A percentile compares a stretch with the other conserved stretches of the same genome.
phyloP scores from a whole-genome alignment of 35 echinoderm and acorn worm genomes.

The Ophiothrix spiculata region DNA sequence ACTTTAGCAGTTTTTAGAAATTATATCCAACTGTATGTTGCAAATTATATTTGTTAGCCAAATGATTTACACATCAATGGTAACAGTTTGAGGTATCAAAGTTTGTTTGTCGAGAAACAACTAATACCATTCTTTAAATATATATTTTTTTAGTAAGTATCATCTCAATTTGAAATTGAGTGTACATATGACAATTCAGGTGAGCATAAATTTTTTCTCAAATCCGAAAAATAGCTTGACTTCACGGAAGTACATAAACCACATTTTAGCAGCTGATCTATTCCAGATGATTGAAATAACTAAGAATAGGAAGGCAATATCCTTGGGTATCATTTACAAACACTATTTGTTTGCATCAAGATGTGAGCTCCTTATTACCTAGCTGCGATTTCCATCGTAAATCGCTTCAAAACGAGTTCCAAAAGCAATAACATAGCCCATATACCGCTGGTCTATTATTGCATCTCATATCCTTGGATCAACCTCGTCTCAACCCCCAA shows the following conservation, averaged over 20 bases:
- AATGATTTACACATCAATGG: too few species aligned
- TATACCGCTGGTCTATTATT: conserved; percentile 12
- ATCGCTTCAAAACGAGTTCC: background rate
- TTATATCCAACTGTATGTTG: too few species aligned
- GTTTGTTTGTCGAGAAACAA: too few species aligned
- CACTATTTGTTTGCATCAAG: background rate
- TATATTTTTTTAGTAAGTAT: too few species aligned
- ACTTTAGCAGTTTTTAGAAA: too few species aligned
- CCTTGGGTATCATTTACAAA: conserved; percentile 1
- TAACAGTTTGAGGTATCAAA: too few species aligned
- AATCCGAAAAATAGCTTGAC: background rate
- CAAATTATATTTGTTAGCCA: too few species aligned
- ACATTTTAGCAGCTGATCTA: too few species aligned
- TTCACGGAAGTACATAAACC: background rate
- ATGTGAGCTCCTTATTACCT: background rate
- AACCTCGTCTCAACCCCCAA: conserved; percentile 1
- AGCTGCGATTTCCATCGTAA: background rate
- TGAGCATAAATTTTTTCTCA: background rate
- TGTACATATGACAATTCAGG: too few species aligned
- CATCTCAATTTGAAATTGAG: too few species aligned
- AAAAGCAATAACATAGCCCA: background rate
- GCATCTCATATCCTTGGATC: background rate
- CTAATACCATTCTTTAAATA: too few species aligned
- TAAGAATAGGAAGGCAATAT: background rate
- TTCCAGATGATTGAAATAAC: conserved; percentile 5